A percentile compares a stretch with the other conserved stretches of the same genome.
Evolutionary conservation across 2,797 vertebrate species (phyloP).

Genomic region (Ataeniobius toweri): DNA sequence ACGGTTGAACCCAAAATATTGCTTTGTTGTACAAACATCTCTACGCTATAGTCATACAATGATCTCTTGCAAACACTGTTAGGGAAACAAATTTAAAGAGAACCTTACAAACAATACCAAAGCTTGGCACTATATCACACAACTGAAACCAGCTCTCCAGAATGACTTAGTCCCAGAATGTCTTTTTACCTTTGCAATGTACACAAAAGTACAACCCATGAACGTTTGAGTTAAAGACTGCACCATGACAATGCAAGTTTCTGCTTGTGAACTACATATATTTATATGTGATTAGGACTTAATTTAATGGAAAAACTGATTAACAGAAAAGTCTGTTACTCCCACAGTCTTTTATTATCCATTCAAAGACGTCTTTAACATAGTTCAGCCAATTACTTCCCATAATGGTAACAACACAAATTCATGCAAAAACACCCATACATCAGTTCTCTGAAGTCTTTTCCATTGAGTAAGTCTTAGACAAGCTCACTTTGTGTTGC

Average conservation of each 20-base stretch:
- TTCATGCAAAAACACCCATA: neutral
- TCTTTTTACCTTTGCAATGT: neutral
- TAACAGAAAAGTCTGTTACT: constrained; percentile 37
- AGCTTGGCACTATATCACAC: neutral
- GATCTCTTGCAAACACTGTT: neutral
- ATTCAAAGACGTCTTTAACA: constrained; percentile 11
- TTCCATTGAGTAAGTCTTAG: neutral
- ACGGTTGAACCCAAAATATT: neutral
- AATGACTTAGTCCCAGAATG: neutral
- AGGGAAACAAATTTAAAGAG: neutral
- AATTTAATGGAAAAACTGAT: constrained; percentile 12
- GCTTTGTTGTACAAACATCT: neutral
- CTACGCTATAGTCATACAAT: neutral
- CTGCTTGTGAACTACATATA: neutral
- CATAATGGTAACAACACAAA: neutral
- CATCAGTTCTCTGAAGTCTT: neutral
- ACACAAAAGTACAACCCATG: neutral
- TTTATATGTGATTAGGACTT: constrained; percentile 11
- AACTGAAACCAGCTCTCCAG: neutral
- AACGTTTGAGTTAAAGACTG: constrained; percentile 4
- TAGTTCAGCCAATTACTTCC: constrained; percentile 5
- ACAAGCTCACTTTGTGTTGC: neutral
- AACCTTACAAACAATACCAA: neutral
- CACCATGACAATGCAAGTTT: neutral
- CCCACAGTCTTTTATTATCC: constrained; percentile 23